Evolutionary conservation across 2,888 invertebrate genomes (phyloP).

Genomic region (Tipula helvola): DNA sequence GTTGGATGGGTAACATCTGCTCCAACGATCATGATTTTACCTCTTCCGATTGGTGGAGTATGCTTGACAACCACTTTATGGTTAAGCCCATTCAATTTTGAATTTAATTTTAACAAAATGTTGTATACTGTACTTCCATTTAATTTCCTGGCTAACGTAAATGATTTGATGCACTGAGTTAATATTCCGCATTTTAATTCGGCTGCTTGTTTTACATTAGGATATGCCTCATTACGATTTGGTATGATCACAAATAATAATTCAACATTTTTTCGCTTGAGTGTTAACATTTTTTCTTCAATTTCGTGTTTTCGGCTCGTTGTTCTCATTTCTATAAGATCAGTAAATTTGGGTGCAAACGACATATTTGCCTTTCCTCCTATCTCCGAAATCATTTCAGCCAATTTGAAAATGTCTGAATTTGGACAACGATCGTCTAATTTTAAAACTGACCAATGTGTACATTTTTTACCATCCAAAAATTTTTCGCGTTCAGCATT

Average conservation of each 20-base stretch:
- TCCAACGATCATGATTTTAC: constrained; percentile 51
- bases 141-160: constrained; percentile 38
- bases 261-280: not conserved
- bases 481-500: constrained; percentile 27
- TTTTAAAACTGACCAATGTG: constrained; percentile 36
- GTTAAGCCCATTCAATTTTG: constrained; percentile 74
- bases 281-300: not conserved
- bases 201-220: constrained; percentile 52
- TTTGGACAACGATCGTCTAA: constrained; percentile 24
- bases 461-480: constrained; percentile 24
- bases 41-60: not conserved
- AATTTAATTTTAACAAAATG: constrained; percentile 60
- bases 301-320: not conserved
- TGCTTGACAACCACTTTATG: constrained; percentile 37
- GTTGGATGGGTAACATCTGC: constrained; percentile 91
- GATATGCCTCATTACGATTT: constrained; percentile 31
- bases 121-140: constrained; percentile 52
- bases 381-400: constrained; percentile 23
- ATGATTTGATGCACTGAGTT: constrained; percentile 58
- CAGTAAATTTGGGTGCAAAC: not conserved
- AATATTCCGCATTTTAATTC: constrained; percentile 54
- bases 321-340: not conserved
- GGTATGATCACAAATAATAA: constrained; percentile 41
- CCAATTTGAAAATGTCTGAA: constrained; percentile 21
- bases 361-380: constrained; percentile 13